phyloP scores from a whole-genome alignment of 1,140 invertebrate species.

The Drosophila funebris region DNA sequence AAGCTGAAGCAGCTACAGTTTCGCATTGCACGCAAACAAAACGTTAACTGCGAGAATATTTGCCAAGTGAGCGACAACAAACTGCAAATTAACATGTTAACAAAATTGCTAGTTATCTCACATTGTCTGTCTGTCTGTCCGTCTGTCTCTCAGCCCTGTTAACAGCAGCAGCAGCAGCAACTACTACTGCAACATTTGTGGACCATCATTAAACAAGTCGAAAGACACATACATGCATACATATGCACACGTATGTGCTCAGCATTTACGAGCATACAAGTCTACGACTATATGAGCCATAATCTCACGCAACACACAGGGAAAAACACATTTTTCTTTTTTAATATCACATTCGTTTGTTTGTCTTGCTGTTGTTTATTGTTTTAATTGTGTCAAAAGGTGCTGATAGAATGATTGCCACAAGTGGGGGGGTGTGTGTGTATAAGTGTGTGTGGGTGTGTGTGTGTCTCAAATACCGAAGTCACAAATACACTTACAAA shows the following conservation, averaged over 20 bases:
- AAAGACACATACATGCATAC: neutral
- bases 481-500: neutral
- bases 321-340: constrained; percentile 23
- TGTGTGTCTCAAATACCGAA: neutral
- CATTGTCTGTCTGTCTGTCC: constrained; percentile 4
- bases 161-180: neutral
- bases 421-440: constrained; percentile 4
- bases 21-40: constrained; percentile 54
- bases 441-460: neutral
- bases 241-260: neutral
- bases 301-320: constrained; percentile 46
- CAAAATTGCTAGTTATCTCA: constrained; percentile 63
- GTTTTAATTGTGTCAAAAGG: constrained; percentile 62
- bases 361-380: constrained; percentile 43
- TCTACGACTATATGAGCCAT: neutral
- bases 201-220: constrained; percentile 8
- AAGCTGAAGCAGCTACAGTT: constrained; percentile 7
- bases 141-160: constrained; percentile 35
- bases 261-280: no score
- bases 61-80: constrained; percentile 39
- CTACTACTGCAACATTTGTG: constrained; percentile 5
- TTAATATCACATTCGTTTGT: constrained; percentile 34
- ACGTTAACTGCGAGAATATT: constrained; percentile 47
- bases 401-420: constrained; percentile 28
- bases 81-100: constrained; percentile 76